A percentile compares a stretch with the other conserved stretches of the same genome.
phyloP scores from a whole-genome alignment of 2,888 invertebrate genomes.

The Lacanobia wlatinum region DNA sequence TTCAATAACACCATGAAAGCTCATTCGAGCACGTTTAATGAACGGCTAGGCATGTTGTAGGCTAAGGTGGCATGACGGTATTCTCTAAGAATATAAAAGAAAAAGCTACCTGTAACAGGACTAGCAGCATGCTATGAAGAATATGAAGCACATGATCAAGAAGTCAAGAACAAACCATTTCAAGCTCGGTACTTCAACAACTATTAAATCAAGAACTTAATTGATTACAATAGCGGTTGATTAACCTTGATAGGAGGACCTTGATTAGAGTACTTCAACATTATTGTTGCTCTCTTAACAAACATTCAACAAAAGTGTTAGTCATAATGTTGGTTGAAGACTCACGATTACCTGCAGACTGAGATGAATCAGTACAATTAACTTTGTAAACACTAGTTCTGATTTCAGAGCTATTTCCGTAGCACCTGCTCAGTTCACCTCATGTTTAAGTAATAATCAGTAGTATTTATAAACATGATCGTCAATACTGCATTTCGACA shows the following conservation, averaged over 20 bases:
- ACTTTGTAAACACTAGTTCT: constrained; percentile 37
- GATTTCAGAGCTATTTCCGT: constrained; percentile 47
- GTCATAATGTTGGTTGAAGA: constrained; percentile 24
- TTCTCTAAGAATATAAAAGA: neutral
- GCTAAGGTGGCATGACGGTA: neutral
- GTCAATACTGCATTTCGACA: constrained; percentile 20
- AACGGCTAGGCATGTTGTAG: neutral
- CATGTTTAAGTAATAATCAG: constrained; percentile 37
- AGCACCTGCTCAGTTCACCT: constrained; percentile 19
- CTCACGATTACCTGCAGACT: constrained; percentile 17
- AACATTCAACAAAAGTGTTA: constrained; percentile 31
- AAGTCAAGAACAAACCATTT: constrained; percentile 15
- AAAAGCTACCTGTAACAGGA: neutral
- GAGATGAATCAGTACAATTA: constrained; percentile 50
- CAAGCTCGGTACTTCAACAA: constrained; percentile 22
- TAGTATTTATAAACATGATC: constrained; percentile 35
- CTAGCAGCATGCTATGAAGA: neutral
- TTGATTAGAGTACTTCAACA: constrained; percentile 28
- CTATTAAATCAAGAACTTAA: constrained; percentile 17
- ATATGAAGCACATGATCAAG: neutral
- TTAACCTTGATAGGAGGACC: constrained; percentile 23
- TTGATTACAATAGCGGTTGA: constrained; percentile 35
- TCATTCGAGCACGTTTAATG: neutral
- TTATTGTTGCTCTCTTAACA: constrained; percentile 11
- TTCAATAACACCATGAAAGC: constrained; percentile 11